These are phyloP conservation scores for Otolemur crassicaudatus DNA, from an alignment of 2,797 vertebrate genomes.

Conservation along the genomic window DNA sequence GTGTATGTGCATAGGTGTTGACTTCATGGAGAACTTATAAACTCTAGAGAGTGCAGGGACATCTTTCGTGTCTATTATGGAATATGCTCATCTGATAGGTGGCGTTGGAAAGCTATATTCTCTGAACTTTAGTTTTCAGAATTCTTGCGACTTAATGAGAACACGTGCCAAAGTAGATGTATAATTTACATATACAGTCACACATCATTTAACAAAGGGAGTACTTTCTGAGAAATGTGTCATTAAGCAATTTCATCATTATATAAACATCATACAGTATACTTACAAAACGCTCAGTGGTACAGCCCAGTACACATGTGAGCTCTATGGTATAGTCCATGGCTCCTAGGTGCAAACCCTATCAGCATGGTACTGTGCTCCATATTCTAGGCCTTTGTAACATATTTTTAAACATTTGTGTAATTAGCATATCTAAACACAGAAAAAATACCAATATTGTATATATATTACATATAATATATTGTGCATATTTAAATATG, in stretches of 20 bases:
- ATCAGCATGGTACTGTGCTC: neutral
- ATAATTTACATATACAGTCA: neutral
- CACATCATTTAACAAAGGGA: no score
- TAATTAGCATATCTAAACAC: neutral
- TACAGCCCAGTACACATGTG: neutral
- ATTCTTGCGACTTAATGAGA: neutral
- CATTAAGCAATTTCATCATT: neutral
- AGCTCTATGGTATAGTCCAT: neutral
- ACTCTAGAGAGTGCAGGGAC: neutral
- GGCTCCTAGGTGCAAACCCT: neutral
- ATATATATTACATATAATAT: neutral
- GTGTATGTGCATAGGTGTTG: neutral
- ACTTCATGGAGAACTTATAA: slow-evolving; percentile 1
- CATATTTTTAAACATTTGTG: neutral
- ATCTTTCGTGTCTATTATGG: neutral
- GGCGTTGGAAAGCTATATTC: neutral
- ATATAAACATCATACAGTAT: neutral
- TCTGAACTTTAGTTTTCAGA: neutral
- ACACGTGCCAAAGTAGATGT: neutral
- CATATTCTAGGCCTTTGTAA: neutral
- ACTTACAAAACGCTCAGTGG: neutral
- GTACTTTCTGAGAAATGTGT: neutral
- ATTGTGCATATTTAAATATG: neutral
- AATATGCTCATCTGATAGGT: neutral
- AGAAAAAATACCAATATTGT: neutral